Base-by-base conservation (phyloP, 2,888 invertebrate genomes). In the Seira ritae region DNA sequence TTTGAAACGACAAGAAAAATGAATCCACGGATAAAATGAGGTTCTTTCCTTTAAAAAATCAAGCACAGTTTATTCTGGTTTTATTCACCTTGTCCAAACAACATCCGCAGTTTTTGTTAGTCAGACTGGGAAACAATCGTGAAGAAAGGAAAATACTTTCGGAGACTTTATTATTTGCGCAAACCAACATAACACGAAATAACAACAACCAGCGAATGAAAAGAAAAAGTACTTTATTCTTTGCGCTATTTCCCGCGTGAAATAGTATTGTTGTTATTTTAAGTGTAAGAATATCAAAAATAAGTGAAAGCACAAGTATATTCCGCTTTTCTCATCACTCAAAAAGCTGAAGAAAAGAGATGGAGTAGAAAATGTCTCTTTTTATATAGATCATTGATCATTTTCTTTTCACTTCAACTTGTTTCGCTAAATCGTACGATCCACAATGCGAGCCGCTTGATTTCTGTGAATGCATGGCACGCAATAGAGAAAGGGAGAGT, bases 321-420 rank as follows among this genome's bases (percentile, higher is more conserved):
- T 31, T 31, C 31, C n/a, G 6, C 42, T 55, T 55, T 15, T 55
- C 55, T 55, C 55, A 55, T 55, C 55, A 55, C 55, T 55, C 55
- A 55, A 55, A 60, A 37, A 22, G 20, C 60, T 23, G 22, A 17
- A 42, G 31, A 17, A 31, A 20, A 68, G 37, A 62, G 68, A 67
- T 75, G 75, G 37, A 23, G 15, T 74, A 15, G 67, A 37, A 80
- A 78, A 55, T 60, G 67, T 67, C 60, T 37, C 60, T 55, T 55
- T 80, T 55, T 73, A 73, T 60, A 73, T 67, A 67, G 68, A 75
- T 71, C 78, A 72, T 79, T 79, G 78, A 79, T 79, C 71, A 79
- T 67, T 67, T 8, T 31, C 23, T 79, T 70, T 79, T 65, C 72
- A 62, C 78, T 65, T 71, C 42, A 69, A 23, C 77, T 77, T 69